Percentiles rank a stretch among this genome's conserved stretches.
Evolutionary conservation across 2,113 vertebrate genomes (phyloP).

Genomic region (Gopherus flavomarginatus): DNA sequence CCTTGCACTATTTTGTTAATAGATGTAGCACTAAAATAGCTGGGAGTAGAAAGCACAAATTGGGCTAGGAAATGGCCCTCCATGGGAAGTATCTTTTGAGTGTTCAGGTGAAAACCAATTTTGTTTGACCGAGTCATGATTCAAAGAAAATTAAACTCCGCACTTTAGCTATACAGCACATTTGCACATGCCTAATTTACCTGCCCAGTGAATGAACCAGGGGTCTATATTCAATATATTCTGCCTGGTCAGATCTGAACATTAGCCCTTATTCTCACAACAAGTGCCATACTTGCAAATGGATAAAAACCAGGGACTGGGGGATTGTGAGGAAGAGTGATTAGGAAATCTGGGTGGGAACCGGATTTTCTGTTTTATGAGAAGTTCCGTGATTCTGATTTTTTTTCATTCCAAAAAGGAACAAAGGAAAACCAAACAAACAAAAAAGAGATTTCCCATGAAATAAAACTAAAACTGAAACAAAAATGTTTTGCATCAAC

Average conservation of each 20-base stretch:
- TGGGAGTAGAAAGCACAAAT: not conserved
- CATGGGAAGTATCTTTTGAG: not conserved
- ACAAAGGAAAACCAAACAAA: not conserved
- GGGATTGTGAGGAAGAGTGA: not conserved
- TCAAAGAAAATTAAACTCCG: not conserved
- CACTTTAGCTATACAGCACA: not conserved
- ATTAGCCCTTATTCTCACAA: not conserved
- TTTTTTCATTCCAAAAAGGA: not conserved
- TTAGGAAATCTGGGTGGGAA: rapidly evolving
- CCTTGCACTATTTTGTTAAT: not conserved
- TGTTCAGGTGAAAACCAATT: not conserved
- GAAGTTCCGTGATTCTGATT: not conserved
- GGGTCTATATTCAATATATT: not conserved
- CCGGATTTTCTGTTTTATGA: not conserved
- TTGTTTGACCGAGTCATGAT: not conserved
- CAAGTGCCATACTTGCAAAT: not conserved
- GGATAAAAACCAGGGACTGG: not conserved
- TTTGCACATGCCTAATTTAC: not conserved
- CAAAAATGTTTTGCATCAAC: not conserved
- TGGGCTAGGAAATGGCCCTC: not conserved
- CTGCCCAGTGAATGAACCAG: not conserved
- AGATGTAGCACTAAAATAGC: not conserved
- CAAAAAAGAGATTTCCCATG: not conserved
- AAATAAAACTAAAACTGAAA: not conserved
- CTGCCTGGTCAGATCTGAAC: not conserved